Conservation (phyloP, 2,113 vertebrate species). For the Acanthochromis polyacanthus region DNA sequence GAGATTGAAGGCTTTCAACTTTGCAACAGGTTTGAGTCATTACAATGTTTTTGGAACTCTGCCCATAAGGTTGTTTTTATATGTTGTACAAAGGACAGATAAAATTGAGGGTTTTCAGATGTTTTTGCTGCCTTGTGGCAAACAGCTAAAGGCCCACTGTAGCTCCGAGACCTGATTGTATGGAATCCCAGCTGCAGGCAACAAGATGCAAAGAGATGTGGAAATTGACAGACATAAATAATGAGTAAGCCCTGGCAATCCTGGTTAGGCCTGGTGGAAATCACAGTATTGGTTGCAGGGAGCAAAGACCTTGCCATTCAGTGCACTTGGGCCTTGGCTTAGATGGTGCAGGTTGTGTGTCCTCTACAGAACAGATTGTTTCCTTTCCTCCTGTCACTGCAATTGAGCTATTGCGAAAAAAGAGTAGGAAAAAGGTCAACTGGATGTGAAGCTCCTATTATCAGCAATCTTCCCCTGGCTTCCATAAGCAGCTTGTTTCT, state of each 20-base stretch:
- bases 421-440: conserved; percentile 83
- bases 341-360: conserved; percentile 72
- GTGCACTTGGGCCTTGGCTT: conserved; percentile 58
- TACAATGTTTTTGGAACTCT: conserved; percentile 42
- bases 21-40: conserved; percentile 24
- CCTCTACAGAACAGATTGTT: conserved; percentile 75
- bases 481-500: conserved; percentile 87
- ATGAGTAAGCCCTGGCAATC: conserved; percentile 60
- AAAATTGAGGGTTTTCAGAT: conserved; percentile 62
- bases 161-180: conserved; percentile 37
- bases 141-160: conserved; percentile 33
- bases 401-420: conserved; percentile 79
- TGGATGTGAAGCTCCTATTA: conserved; percentile 85
- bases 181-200: conserved; percentile 55
- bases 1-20: conserved; percentile 7
- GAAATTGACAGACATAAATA: conserved; percentile 69
- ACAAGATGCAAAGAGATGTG: conserved; percentile 67
- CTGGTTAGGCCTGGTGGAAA: conserved; percentile 58
- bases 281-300: conserved; percentile 62
- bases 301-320: conserved; percentile 60
- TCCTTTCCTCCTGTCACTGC: conserved; percentile 79
- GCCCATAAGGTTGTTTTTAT: conserved; percentile 51
- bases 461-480: conserved; percentile 81
- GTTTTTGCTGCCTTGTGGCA: conserved; percentile 42
- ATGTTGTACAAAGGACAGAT: conserved; percentile 61